Evolutionary conservation across 2,113 vertebrate genomes (phyloP).

Genomic region (Oryzias curvinotus): DNA sequence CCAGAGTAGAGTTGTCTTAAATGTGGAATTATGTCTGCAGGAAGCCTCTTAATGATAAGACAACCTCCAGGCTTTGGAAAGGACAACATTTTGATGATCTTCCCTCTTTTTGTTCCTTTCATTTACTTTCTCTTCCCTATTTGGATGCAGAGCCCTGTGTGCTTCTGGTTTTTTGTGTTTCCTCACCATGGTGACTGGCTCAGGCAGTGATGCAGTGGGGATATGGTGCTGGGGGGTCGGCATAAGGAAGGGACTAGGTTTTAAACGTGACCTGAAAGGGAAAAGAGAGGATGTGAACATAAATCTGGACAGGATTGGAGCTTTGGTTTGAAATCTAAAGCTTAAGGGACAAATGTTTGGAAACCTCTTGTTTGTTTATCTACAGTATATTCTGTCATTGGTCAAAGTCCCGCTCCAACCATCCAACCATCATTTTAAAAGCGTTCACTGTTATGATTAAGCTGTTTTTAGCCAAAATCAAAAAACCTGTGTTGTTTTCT

Average conservation of each 20-base stretch:
- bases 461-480: too few relatives aligned
- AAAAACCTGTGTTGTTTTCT: too few relatives aligned
- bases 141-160: constrained; percentile 40
- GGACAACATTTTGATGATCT: constrained; percentile 3
- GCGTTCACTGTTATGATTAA: too few relatives aligned
- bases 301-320: too few relatives aligned
- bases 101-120: constrained; percentile 23
- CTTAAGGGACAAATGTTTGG: too few relatives aligned
- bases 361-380: too few relatives aligned
- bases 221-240: constrained; percentile 7
- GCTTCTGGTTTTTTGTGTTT: constrained; percentile 64
- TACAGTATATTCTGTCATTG: too few relatives aligned
- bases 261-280: too few relatives aligned
- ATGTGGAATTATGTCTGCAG: background rate
- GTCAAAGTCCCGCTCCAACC: too few relatives aligned
- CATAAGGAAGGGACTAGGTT: constrained; percentile 6
- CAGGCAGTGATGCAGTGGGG: constrained; percentile 38
- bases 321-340: too few relatives aligned
- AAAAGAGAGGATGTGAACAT: too few relatives aligned
- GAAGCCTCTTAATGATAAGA: background rate
- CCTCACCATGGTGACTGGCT: constrained; percentile 67
- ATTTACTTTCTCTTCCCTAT: constrained; percentile 29
- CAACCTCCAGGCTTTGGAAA: constrained; percentile 19
- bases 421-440: too few relatives aligned
- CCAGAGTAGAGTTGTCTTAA: background rate